These are phyloP conservation scores for Exephanes ischioxanthus DNA, from an alignment of 2,888 invertebrate genomes.

Conservation along the genomic window DNA sequence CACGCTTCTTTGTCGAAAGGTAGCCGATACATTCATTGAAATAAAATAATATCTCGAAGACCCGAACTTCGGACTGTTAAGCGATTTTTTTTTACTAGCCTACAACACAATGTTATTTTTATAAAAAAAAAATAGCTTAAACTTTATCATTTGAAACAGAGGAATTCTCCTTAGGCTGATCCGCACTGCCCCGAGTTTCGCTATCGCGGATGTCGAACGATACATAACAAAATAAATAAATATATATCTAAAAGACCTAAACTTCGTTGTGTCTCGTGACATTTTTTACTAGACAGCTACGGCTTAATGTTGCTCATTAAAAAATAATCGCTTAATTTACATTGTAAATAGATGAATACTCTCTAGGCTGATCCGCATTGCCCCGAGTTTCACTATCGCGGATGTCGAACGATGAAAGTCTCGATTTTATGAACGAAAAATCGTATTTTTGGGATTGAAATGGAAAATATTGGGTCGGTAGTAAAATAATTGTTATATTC, in stretches of 20 bases:
- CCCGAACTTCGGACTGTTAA: not conserved
- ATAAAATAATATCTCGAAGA: not conserved
- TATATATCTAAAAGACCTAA: too few relatives aligned
- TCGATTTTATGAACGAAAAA: too few relatives aligned
- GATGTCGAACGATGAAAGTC: too few relatives aligned
- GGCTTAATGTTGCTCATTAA: not conserved
- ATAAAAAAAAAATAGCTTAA: not conserved
- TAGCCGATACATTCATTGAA: slow-evolving; percentile 11
- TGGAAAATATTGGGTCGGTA: too few relatives aligned
- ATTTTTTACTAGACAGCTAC: too few relatives aligned
- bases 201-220: not conserved
- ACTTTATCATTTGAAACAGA: not conserved
- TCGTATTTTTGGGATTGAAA: too few relatives aligned
- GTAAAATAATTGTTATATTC: too few relatives aligned
- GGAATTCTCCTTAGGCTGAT: not conserved
- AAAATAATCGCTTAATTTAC: not conserved
- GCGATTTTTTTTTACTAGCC: not conserved
- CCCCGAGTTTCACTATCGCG: not conserved
- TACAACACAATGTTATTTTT: not conserved
- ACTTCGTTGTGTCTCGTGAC: too few relatives aligned
- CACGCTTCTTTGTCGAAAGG: slow-evolving; percentile 24
- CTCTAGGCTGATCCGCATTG: too few relatives aligned
- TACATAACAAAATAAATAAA: too few relatives aligned
- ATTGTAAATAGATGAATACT: too few relatives aligned
- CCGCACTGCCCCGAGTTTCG: not conserved